Evolutionary conservation across 1,140 invertebrate species (phyloP), one percentile per base, ranked within the genome.

Genomic region (Brachionus paranguensis): DNA sequence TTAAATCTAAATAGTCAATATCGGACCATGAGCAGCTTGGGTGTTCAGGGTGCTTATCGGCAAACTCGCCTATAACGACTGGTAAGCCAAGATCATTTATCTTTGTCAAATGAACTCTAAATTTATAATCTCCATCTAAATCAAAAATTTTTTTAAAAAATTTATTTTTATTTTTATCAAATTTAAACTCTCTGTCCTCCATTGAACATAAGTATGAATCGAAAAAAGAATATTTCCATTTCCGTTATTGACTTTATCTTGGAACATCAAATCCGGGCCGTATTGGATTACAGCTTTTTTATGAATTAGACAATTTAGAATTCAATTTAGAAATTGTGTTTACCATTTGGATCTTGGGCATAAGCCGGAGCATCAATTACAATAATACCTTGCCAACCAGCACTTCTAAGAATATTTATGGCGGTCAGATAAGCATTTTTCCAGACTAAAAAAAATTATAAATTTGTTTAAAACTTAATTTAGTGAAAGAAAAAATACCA

Each of bases 271-370:
- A 24, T 76, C 72, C 3, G 72, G 17, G 6, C 72, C 72, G 14
- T 76, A 50, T 47, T 47, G 45, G 20, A 76, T 76, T 1, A 76
- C 43, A 50, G 72, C 72, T 76, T 72, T 43, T 72, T 72, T n/a
- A 11, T 41, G 17, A 43, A 20, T 12, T 43, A 72, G 41, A 41
- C 43, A 41, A 37, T 7, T 7, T 45, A 41, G 14, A 72, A 68
- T 68, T 68, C 3, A 14, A 50, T 55, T 20, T 14, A 37, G 2
- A 17, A 27, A 68, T 14, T 47, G 14, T 37, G 45, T 20, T 41
- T 72, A 76, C 72, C 72, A 76, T 76, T 47, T 47, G 72, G 72
- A 76, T 76, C 72, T 47, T 76, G 72, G 24, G 72, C 72, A 50
- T 76, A 76, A 24, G 72, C 72, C 29, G 72, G 72, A 24, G 72